Conservation (phyloP, 2,797 vertebrate species). For the Parambassis ranga region DNA sequence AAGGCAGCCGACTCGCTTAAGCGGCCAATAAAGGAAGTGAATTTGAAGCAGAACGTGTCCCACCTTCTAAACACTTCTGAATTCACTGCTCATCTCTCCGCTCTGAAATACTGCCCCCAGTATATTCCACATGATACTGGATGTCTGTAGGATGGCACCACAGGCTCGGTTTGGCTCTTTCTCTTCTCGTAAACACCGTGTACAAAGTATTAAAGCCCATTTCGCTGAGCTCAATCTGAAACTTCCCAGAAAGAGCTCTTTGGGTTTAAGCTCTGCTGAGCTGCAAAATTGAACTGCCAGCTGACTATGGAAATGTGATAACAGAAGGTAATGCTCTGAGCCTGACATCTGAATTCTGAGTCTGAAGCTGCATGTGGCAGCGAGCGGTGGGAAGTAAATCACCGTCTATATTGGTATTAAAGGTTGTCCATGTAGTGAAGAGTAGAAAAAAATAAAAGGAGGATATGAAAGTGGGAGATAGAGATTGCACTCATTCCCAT, state of each 20-base stretch:
- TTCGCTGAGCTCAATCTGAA: slow-evolving; percentile 39
- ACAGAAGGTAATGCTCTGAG: slow-evolving; percentile 55
- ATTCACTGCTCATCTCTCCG: no score
- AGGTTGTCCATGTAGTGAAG: not conserved
- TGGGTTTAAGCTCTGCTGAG: slow-evolving; percentile 72
- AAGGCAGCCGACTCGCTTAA: no score
- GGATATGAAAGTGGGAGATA: slow-evolving; percentile 3
- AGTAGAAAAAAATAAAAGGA: not conserved
- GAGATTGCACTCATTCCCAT: slow-evolving; percentile 10
- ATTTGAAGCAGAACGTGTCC: no score
- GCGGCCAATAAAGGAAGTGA: no score
- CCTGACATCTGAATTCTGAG: slow-evolving; percentile 66
- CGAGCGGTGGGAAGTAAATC: slow-evolving; percentile 42
- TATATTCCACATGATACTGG: no score
- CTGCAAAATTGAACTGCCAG: slow-evolving; percentile 74
- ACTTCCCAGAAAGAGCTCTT: slow-evolving; percentile 32
- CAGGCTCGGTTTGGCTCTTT: no score
- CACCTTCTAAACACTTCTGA: no score
- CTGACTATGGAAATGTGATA: slow-evolving; percentile 68
- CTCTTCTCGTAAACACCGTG: slow-evolving; percentile 24
- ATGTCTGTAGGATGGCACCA: no score
- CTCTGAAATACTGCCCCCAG: no score
- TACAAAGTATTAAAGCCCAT: slow-evolving; percentile 35
- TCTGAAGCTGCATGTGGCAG: slow-evolving; percentile 32
- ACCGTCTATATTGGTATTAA: slow-evolving; percentile 35